Evolutionary conservation across 1,140 invertebrate genomes (phyloP), one percentile per base, ranked within the genome.

Genomic region (Maconellicoccus hirsutus): DNA sequence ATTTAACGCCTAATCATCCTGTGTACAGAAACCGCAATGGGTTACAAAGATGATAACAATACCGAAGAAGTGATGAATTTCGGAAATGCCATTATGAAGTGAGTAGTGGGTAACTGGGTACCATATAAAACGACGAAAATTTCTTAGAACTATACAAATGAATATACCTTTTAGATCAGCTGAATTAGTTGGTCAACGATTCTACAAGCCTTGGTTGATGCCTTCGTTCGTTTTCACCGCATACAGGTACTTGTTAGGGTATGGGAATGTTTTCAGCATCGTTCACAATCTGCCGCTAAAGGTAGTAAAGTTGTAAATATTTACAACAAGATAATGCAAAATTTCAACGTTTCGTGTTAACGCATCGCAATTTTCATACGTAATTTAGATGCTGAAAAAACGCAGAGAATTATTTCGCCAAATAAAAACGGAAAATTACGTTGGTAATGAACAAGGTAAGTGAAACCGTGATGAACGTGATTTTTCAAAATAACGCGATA

Each of bases 21-120:
- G 7, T 25, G 69, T 82, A 0, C 76, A 88, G 90, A 95, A 81
- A 89, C 89, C 16, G 89, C 92, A 12, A 93, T 95, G 90, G 93
- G 93, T 1, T 82, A 86, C 10, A 83, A 84, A 59, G 79, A 93
- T 2, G 82, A 89, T 77, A 87, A 88, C 0, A 92, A 94, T 81
- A 80, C 80, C 7, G 81, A 89, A 74, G 78, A 77, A 1, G 81
- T 89, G 10, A 75, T 73, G 66, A 73, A 76, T 21, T 76, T 76
- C 42, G 73, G 73, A 6, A 21, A 63, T 33, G 75, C 74, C 0
- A 63, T 76, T 33, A 73, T 71, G 27, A 76, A 73, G 75, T 76
- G 66, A 75, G 66, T 33, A 33, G 29, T 6, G 3, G 12, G 12
- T 6, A 27, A 26, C 19, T 66, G 22, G 19, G n/a, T n/a, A n/a